Evolutionary conservation across 2,113 vertebrate species (phyloP).

Genomic region (Galbula dea): DNA sequence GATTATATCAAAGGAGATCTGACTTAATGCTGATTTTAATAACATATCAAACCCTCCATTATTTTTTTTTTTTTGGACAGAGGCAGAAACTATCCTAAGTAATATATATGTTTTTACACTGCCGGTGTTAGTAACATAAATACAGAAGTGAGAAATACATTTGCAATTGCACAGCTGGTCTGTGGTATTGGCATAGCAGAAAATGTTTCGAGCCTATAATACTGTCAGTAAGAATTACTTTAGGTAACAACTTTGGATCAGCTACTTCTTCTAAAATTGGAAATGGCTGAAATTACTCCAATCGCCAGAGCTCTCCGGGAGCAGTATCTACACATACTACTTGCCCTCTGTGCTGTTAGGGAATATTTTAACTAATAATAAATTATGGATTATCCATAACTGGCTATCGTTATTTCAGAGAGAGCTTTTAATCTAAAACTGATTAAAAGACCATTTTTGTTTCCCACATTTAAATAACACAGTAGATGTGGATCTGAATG

Average conservation of each 20-base stretch:
- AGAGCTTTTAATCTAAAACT: constrained; percentile 1
- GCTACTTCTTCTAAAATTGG: constrained; percentile 4
- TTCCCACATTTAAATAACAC: constrained; percentile 4
- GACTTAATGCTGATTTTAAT: neutral
- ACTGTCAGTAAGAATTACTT: constrained; percentile 9
- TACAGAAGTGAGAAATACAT: neutral
- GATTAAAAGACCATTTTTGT: constrained; percentile 1
- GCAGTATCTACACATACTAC: neutral
- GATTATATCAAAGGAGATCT: neutral
- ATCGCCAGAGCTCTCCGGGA: neutral
- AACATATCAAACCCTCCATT: neutral
- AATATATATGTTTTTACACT: neutral
- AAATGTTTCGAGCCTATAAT: neutral
- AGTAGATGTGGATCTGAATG: constrained; percentile 34
- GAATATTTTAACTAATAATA: neutral
- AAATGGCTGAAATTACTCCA: constrained; percentile 18
- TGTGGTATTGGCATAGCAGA: neutral
- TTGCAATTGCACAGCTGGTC: neutral
- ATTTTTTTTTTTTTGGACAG: neutral
- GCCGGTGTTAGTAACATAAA: neutral
- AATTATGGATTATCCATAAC: neutral
- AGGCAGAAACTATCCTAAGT: neutral
- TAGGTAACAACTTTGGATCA: constrained; percentile 7
- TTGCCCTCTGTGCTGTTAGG: neutral
- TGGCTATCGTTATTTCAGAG: neutral